Conservation (phyloP, 2,888 invertebrate genomes). For the Muschampia plurimacula region DNA sequence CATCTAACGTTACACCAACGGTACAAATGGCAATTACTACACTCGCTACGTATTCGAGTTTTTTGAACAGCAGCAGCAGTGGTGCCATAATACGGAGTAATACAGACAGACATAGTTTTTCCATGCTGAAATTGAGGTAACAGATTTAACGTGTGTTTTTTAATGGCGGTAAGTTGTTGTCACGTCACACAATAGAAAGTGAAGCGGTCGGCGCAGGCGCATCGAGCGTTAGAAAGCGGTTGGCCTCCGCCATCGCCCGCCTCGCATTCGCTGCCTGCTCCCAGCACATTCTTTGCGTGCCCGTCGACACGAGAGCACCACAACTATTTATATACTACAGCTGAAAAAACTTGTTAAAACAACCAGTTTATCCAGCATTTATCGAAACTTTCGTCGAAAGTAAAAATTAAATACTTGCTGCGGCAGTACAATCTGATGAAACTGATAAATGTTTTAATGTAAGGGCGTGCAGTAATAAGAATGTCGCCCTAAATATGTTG, state of each 20-base stretch:
- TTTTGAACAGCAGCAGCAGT: neutral
- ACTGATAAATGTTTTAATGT: neutral
- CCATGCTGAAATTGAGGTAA: conserved; percentile 24
- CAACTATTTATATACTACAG: conserved; percentile 25
- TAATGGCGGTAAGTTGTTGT: conserved; percentile 42
- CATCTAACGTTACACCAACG: conserved; percentile 37
- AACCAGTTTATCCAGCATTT: neutral
- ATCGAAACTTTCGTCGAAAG: neutral
- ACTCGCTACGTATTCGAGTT: neutral
- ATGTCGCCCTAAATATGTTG: neutral
- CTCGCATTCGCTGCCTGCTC: conserved; percentile 58
- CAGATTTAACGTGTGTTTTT: conserved; percentile 32
- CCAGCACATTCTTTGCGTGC: conserved; percentile 67
- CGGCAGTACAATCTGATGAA: neutral
- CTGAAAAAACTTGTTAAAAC: conserved; percentile 14
- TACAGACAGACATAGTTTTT: conserved; percentile 6
- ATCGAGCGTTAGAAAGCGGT: conserved; percentile 80
- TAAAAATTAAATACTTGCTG: neutral
- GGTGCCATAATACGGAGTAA: neutral
- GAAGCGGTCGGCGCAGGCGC: conserved; percentile 76
- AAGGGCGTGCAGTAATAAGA: neutral
- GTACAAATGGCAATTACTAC: conserved; percentile 18
- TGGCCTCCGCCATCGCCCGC: conserved; percentile 61
- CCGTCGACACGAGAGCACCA: conserved; percentile 18
- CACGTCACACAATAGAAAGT: conserved; percentile 79